Evolutionary conservation across 2,113 vertebrate genomes (phyloP), one percentile per base, ranked within the genome.

Genomic region (Brachypteracias leptosomus): DNA sequence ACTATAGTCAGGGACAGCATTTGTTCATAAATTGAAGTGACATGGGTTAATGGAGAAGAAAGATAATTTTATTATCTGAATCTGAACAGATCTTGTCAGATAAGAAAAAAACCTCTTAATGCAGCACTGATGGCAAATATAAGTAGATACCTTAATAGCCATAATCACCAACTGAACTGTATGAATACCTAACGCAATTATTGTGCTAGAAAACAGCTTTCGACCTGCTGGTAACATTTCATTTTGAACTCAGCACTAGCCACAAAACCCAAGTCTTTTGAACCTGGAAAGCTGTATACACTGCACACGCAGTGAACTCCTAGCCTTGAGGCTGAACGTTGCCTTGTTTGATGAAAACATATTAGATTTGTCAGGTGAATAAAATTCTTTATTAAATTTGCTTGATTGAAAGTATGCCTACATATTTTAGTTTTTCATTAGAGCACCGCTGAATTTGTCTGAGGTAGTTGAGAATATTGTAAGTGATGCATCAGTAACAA

Each of bases 311-410:
- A 89, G 36, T 61, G 68, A 95, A 89, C 57, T 61, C 46, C 52
- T 31, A 82, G 85, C 85, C 85, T 85, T 42, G 66, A 95, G 91
- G 93, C 57, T 47, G 1, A 89, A 76, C 18, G 20, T 47, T 89
- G 87, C 68, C 73, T 95, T 89, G 68, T 90, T 95, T 88, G 88
- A 91, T 85, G 81, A 96, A 95, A 96, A 92, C 33, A 78, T 46
- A 95, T 97, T 90, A 20, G 77, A 92, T 97, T 96, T 96, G 88
- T 93, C 96, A 97, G 89, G 80, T 95, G 95, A 95, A 93, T 93
- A 94, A 96, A 95, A 95, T 42, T 40, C 80, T 87, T 94, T 85
- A 96, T 96, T 95, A 88, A 80, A 92, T 96, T 94, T 83, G 65
- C 71, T 91, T n/a, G 4, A 61, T 24, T 93, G 85, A 95, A 95